These are phyloP conservation scores for Catagonus wagneri DNA, from an alignment of 2,113 vertebrate species.

Conservation along the genomic window DNA sequence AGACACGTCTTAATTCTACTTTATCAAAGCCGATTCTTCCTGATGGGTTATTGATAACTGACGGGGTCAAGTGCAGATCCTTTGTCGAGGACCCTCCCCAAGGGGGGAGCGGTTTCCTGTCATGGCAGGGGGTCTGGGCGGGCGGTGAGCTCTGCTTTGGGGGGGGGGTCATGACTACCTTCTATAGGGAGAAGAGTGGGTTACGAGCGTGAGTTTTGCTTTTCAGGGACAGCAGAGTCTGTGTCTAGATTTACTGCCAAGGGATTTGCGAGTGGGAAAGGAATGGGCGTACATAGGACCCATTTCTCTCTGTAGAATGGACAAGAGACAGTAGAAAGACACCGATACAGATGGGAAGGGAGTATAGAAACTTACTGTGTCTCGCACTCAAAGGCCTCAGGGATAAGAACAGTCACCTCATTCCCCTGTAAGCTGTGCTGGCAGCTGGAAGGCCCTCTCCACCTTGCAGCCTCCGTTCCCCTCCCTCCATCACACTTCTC, in stretches of 20 bases:
- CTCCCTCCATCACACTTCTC: fast-evolving
- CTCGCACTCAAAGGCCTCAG: fast-evolving
- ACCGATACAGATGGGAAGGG: too few relatives aligned
- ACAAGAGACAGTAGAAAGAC: not conserved
- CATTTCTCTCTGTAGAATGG: not conserved
- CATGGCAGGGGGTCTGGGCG: fast-evolving
- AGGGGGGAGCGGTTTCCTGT: too few relatives aligned
- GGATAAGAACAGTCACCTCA: fast-evolving
- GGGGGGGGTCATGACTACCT: fast-evolving
- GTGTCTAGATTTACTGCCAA: fast-evolving
- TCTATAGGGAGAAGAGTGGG: fast-evolving
- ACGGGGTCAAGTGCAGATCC: too few relatives aligned
- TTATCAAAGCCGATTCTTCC: not conserved
- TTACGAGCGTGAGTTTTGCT: not conserved
- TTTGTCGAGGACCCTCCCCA: fast-evolving
- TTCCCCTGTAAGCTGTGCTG: not conserved
- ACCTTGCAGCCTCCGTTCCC: fast-evolving
- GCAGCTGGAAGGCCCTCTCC: fast-evolving
- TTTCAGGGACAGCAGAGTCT: fast-evolving
- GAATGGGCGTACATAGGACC: too few relatives aligned
- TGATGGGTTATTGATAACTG: not conserved
- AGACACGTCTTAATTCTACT: not conserved
- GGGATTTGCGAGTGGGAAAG: not conserved
- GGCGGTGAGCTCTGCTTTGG: fast-evolving
- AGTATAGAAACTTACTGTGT: not conserved